phyloP scores from a whole-genome alignment of 2,797 vertebrate genomes.

The Sparidentex hasta region DNA sequence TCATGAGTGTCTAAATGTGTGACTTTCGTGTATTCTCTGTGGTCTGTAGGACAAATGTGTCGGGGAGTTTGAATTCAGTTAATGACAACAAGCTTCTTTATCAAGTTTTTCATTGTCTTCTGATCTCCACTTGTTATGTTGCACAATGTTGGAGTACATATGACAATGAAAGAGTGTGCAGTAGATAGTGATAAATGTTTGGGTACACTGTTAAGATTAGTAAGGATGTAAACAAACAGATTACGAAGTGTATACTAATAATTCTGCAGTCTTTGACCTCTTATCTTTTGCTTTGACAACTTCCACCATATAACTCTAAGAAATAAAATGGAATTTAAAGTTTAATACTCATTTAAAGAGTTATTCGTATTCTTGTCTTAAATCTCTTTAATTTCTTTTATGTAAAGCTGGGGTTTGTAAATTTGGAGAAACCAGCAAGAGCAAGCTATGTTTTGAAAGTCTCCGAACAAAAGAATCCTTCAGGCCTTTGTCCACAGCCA shows the following conservation, averaged over 20 bases:
- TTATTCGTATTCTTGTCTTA: background rate
- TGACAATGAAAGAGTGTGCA: background rate
- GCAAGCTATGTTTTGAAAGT: no score
- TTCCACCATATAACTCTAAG: background rate
- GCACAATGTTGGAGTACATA: background rate
- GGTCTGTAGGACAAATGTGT: no score
- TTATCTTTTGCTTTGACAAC: constrained; percentile 8
- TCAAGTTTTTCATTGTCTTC: no score
- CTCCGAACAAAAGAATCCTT: no score
- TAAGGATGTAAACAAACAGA: constrained; percentile 14
- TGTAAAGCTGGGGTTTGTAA: no score
- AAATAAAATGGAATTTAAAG: background rate
- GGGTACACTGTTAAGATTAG: constrained; percentile 26
- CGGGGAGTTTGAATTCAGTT: no score
- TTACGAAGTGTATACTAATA: background rate
- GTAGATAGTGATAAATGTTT: constrained; percentile 17
- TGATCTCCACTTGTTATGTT: background rate
- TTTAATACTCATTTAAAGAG: background rate
- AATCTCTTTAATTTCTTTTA: no score
- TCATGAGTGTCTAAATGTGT: no score
- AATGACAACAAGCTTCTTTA: no score
- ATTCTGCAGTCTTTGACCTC: background rate
- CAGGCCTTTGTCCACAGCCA: no score
- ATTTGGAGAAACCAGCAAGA: no score
- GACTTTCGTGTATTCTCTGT: no score